Evolutionary conservation across 2,113 vertebrate genomes (phyloP), one percentile per base, ranked within the genome.

Genomic region (Platysternon megacephalum): DNA sequence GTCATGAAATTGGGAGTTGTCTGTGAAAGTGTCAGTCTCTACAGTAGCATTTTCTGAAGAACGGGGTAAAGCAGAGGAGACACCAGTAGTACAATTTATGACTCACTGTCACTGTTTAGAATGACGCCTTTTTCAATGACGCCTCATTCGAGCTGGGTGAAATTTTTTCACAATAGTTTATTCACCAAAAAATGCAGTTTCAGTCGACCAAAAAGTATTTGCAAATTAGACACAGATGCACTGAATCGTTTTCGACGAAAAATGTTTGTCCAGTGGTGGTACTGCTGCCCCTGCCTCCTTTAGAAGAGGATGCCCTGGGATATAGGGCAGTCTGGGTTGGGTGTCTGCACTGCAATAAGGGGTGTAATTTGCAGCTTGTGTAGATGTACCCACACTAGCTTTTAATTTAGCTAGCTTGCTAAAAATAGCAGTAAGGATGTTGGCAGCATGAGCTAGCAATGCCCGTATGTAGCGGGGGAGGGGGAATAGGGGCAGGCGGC

Each of bases 11-110:
- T 35, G n/a, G 46, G 1, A 1, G 8, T 85, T 93, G 83, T 48
- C n/a, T 44, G 17, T 84, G 26, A 28, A 8, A 68, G 3, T 42
- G 86, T 51, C 0, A 0, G 35, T 42, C 83, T 42, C 12, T n/a
- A 21, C 22, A 0, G 0, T 46, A 12, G 21, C 72, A 3, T 84
- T 22, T 52, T 79, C 39, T 46, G 68, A 88, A 22, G 12, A 49
- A 78, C 0, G 14, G 76, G 56, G 49, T 89, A 78, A 46, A 61
- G 6, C 19, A 79, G 0, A n/a, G 85, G n/a, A 58, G 91, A 85
- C 46, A 39, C 94, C 10, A 39, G 32, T 13, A 56, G 16, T 56
- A 56, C 26, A 1, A 0, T 10, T 28, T 51, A 16, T 87, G 84
- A 84, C 19, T 6, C 4, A 2, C 8, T 21, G 46, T 65, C 19